Base-by-base conservation (phyloP, 2,888 invertebrate genomes). In the Actias luna region DNA sequence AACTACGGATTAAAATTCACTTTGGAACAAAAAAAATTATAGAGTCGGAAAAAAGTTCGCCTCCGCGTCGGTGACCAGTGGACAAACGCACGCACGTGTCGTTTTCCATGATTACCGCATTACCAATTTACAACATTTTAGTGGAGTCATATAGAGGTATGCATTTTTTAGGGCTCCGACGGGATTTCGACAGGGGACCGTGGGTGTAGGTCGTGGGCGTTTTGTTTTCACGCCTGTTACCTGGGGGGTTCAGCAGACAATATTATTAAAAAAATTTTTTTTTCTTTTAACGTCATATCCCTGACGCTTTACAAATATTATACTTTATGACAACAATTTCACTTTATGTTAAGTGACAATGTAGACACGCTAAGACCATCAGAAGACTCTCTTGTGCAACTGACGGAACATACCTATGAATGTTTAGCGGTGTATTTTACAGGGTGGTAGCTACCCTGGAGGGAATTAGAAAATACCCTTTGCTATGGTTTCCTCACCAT, bases 51-150 rank as follows among this genome's bases (percentile, higher is more conserved):
- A 59, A 35, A 7, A 10, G 14, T 12, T 12, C 12, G 14, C 25
- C 25, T 52, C 16, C 1, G 36, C 12, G 61, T 61, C 57, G 57
- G n/a, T n/a, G 2, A 4, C 33, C 31, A 55, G 22, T 62, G 69
- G 64, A 60, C 46, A 64, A 27, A 31, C 63, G 59, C 64, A 29
- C 65, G 61, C 67, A 63, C 75, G 72, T 69, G 74, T 71, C 75
- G 73, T 69, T 59, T 36, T 60, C 67, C 71, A 71, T 74, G 71
- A 74, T 74, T 67, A 68, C 50, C 63, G 69, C 60, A 72, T 73
- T 72, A 73, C 69, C 64, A 68, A 64, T 69, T 73, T 72, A 73
- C 67, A 64, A 58, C 63, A 36, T 58, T 62, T 62, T 62, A 62
- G 36, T 14, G 29, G 58, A 39, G 42, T 25, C 31, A 33, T 62